Conservation (phyloP, 1,140 invertebrate genomes). For the Rhizoglyphus robini region DNA sequence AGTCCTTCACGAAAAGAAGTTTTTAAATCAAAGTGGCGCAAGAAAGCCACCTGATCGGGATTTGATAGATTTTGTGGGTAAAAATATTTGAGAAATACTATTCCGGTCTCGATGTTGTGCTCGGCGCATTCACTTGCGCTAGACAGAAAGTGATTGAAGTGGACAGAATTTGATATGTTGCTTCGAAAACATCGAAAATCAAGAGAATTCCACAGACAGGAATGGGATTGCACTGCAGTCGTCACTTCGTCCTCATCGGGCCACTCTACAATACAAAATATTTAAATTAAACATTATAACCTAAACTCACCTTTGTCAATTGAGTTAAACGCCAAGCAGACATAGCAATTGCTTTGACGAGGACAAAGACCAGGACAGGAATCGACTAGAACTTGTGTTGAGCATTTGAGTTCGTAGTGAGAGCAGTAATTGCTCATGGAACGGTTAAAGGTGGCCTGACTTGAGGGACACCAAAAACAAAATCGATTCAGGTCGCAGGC, state of each 20-base stretch:
- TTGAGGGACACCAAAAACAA: background rate
- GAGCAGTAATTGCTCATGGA: too few relatives aligned
- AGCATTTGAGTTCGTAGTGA: too few relatives aligned
- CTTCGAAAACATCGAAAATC: slow-evolving; percentile 34
- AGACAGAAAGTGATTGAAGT: too few relatives aligned
- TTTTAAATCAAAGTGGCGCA: slow-evolving; percentile 36
- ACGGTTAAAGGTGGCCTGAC: too few relatives aligned
- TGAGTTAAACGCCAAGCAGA: slow-evolving; percentile 55
- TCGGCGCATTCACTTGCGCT: slow-evolving; percentile 64
- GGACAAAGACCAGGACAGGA: slow-evolving; percentile 74
- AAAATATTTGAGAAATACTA: slow-evolving; percentile 73
- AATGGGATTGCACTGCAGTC: background rate
- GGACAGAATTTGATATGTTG: slow-evolving; percentile 39
- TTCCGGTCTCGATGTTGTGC: slow-evolving; percentile 64
- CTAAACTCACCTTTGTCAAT: slow-evolving; percentile 34
- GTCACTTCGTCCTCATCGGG: background rate
- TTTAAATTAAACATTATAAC: slow-evolving; percentile 51
- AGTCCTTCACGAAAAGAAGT: background rate
- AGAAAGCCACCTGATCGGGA: slow-evolving; percentile 49
- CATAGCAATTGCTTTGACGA: slow-evolving; percentile 67
- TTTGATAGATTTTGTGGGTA: slow-evolving; percentile 68
- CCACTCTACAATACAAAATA: too few relatives aligned
- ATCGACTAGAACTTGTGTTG: background rate
- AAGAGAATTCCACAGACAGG: background rate
- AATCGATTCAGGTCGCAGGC: background rate